A percentile compares a stretch with the other conserved stretches of the same genome.
phyloP scores from a whole-genome alignment of 2,888 invertebrate species.

The Beris chalybata region DNA sequence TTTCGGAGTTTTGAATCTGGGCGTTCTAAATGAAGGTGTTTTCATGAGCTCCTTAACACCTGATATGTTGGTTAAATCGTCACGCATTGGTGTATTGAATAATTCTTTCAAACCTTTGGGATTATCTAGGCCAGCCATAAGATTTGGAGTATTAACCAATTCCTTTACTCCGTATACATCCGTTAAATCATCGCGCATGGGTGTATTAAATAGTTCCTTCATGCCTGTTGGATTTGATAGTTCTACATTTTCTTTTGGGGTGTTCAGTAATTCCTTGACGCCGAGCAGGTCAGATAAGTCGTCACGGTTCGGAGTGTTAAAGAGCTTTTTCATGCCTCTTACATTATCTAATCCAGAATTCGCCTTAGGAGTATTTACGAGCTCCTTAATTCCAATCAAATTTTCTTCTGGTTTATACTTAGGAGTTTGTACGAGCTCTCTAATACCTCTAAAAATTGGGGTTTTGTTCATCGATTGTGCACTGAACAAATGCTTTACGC shows the following conservation, averaged over 20 bases:
- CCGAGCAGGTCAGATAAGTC: conserved; percentile 38
- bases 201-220: conserved; percentile 25
- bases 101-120: conserved; percentile 47
- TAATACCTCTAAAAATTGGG: conserved; percentile 25
- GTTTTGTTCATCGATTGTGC: conserved; percentile 27
- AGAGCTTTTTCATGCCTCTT: conserved; percentile 43
- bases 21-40: background rate
- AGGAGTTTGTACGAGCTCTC: conserved; percentile 31
- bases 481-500: conserved; percentile 16
- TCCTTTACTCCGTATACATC: conserved; percentile 19
- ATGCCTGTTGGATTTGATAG: conserved; percentile 8
- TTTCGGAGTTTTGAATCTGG: conserved; percentile 18
- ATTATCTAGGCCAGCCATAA: conserved; percentile 7
- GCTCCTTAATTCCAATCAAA: conserved; percentile 38
- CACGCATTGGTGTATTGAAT: conserved; percentile 44
- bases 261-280: conserved; percentile 25
- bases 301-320: conserved; percentile 46
- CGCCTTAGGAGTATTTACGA: conserved; percentile 40
- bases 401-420: background rate
- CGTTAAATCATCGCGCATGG: background rate
- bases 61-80: conserved; percentile 8
- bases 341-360: conserved; percentile 15
- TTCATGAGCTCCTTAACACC: conserved; percentile 21
- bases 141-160: conserved; percentile 22
- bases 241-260: conserved; percentile 4